Evolutionary conservation across 1,140 invertebrate species (phyloP).

Genomic region (Prorops nasuta): DNA sequence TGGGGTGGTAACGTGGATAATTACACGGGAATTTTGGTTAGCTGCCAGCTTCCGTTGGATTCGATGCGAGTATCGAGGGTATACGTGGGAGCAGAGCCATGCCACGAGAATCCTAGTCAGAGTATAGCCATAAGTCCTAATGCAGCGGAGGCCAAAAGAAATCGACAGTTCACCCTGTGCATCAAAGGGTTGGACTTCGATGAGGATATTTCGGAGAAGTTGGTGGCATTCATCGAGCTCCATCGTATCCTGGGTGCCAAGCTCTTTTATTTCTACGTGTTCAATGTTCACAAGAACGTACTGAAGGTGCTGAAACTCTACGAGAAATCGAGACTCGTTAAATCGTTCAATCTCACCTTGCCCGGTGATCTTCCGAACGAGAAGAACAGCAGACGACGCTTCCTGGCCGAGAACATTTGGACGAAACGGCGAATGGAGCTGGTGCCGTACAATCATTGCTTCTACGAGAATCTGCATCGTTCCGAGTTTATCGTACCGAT

Average conservation of each 20-base stretch:
- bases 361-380: conserved; percentile 54
- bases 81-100: conserved; percentile 35
- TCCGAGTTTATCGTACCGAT: conserved; percentile 67
- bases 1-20: conserved; percentile 38
- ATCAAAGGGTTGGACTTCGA: conserved; percentile 70
- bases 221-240: conserved; percentile 71
- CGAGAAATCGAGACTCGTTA: conserved; percentile 52
- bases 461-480: conserved; percentile 66
- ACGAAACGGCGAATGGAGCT: conserved; percentile 70
- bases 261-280: conserved; percentile 65
- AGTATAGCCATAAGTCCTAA: conserved; percentile 35
- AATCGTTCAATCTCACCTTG: conserved; percentile 59
- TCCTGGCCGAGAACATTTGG: conserved; percentile 61
- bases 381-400: conserved; percentile 32
- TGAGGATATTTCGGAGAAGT: conserved; percentile 61
- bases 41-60: conserved; percentile 39
- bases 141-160: conserved; percentile 4
- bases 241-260: conserved; percentile 66
- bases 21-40: conserved; percentile 46
- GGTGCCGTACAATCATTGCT: conserved; percentile 73
- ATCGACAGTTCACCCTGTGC: conserved; percentile 63
- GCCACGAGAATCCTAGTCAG: conserved; percentile 49
- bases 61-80: conserved; percentile 26
- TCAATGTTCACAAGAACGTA: conserved; percentile 59
- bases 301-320: conserved; percentile 60